phyloP scores from a whole-genome alignment of 2,888 invertebrate genomes.

The Papilio demoleus region DNA sequence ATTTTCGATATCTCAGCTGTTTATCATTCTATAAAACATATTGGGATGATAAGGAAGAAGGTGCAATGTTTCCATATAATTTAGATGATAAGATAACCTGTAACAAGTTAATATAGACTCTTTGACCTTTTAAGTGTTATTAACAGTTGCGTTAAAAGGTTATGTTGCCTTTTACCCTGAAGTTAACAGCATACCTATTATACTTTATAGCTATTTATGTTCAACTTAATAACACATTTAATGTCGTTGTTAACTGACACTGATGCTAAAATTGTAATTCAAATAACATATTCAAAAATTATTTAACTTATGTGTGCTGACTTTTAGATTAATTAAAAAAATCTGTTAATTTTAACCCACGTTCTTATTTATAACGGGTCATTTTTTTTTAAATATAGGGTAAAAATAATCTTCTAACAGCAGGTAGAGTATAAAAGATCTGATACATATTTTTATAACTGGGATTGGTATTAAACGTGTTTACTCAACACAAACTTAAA shows the following conservation, averaged over 20 bases:
- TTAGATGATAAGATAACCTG: conserved; percentile 13
- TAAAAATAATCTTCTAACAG: no score
- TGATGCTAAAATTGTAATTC: no score
- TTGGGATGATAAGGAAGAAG: conserved; percentile 16
- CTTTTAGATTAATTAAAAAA: no score
- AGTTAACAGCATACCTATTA: background rate
- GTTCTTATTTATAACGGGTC: no score
- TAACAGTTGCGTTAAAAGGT: conserved; percentile 11
- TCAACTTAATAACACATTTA: background rate
- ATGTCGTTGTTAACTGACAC: background rate
- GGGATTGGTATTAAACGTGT: background rate
- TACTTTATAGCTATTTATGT: background rate
- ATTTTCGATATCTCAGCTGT: background rate
- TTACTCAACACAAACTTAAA: background rate
- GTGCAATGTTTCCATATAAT: conserved; percentile 11
- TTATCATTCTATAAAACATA: conserved; percentile 1
- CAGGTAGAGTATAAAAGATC: no score
- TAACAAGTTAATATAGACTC: conserved; percentile 13
- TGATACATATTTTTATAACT: no score
- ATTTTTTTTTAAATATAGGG: no score
- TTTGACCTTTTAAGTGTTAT: conserved; percentile 23
- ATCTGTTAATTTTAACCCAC: no score
- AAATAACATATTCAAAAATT: no score
- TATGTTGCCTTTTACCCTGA: conserved; percentile 4
- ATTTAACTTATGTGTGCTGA: background rate